Base-by-base conservation (phyloP, 2,888 invertebrate genomes). In the Lottia scabra region DNA sequence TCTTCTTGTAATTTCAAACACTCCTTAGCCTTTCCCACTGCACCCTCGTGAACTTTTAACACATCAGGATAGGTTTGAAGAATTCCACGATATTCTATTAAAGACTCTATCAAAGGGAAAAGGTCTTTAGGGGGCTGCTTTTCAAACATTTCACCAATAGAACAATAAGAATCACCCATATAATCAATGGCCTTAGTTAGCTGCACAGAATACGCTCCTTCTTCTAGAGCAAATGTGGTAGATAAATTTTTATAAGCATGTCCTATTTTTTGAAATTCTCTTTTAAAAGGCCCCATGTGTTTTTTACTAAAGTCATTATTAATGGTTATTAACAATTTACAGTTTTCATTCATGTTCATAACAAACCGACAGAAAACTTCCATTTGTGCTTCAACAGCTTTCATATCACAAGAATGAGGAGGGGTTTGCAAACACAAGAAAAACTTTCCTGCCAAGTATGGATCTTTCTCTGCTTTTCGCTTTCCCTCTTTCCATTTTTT, bases 401-500 rank as follows among this genome's bases (percentile, higher is more conserved):
- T 82, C 30, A 89, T 82, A 69, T 91, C 91, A 69, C 96, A 91
- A 79, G 94, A 93, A 85, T 93, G 93, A 78, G 95, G 94, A 46
- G 97, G 96, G 76, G 95, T 94, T 81, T 94, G 93, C 83, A 99
- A 92, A 75, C 95, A 94, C 89, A 95, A 93, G 90, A 98, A 98
- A 90, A 96, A 97, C 90, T 94, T 95, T 5, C 84, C 88, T 19
- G 87, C 88, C 56, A 83, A 81, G 75, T 80, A 92, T 83, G 95
- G 94, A 89, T 99, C 99, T 85, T 94, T 95, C 90, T 99, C 99
- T 0, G 99, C 98, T 89, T 93, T 94, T 77, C 99, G 92, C 90
- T 99, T 99, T 4, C 99, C 99, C 66, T 93, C 93, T 91, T 99
- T 99, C 99, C 99, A 99, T 81, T 95, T 87, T 90, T 97, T 98